Conservation (phyloP, 1,140 invertebrate genomes). For the Ceratoteleas bidentatus region DNA sequence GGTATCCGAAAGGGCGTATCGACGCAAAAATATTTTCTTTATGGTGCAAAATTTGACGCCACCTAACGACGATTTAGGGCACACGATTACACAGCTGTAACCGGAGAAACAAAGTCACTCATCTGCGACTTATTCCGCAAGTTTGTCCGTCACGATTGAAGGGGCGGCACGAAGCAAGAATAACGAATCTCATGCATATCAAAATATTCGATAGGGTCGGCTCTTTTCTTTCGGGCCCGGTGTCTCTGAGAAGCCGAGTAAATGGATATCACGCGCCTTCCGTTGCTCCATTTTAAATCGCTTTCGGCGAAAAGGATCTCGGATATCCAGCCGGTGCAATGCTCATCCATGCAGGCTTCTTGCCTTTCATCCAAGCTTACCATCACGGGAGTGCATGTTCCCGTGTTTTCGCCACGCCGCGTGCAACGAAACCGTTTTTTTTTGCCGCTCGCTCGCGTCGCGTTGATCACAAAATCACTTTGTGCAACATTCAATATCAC, state of each 20-base stretch:
- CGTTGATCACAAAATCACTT: slow-evolving; percentile 58
- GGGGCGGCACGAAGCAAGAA: slow-evolving; percentile 56
- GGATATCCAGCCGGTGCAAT: slow-evolving; percentile 49
- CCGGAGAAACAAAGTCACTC: slow-evolving; percentile 14
- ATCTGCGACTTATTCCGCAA: slow-evolving; percentile 50
- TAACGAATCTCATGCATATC: slow-evolving; percentile 68
- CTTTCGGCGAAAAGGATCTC: slow-evolving; percentile 60
- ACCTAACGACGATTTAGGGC: background rate
- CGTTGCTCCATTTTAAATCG: slow-evolving; percentile 63
- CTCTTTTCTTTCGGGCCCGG: slow-evolving; percentile 35
- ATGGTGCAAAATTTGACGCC: no score
- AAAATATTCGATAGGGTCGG: slow-evolving; percentile 65
- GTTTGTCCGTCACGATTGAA: slow-evolving; percentile 59
- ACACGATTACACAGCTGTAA: slow-evolving; percentile 8
- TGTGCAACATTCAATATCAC: slow-evolving; percentile 49
- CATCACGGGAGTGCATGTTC: slow-evolving; percentile 41
- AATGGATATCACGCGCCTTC: slow-evolving; percentile 58
- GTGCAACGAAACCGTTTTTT: background rate
- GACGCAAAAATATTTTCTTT: background rate
- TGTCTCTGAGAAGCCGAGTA: slow-evolving; percentile 48
- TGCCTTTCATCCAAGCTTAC: slow-evolving; percentile 59
- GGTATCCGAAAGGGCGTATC: no score
- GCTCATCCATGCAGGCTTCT: slow-evolving; percentile 59
- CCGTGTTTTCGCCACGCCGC: slow-evolving; percentile 9
- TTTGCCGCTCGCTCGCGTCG: slow-evolving; percentile 32